Evolutionary conservation across 2,797 vertebrate genomes (phyloP).

Genomic region (Oreochromis mossambicus): DNA sequence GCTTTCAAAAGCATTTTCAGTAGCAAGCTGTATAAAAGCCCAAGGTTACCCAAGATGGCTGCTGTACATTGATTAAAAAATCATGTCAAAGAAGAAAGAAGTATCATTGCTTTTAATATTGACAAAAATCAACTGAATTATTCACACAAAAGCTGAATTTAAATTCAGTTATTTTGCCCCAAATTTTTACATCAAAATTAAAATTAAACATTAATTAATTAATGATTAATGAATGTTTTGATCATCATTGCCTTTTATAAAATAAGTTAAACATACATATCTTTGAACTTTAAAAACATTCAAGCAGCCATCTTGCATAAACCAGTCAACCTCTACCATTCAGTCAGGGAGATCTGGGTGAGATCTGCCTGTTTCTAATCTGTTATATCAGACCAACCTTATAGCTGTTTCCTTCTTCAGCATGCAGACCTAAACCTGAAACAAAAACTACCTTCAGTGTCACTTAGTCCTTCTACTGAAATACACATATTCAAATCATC

Average conservation of each 20-base stretch:
- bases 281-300: not conserved
- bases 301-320: not conserved
- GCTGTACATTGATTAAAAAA: not conserved
- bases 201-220: too few relatives aligned
- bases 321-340: rapidly evolving
- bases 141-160: too few relatives aligned
- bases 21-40: not conserved
- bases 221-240: not conserved
- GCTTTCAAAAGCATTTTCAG: not conserved
- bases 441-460: not conserved
- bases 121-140: not conserved
- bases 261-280: not conserved
- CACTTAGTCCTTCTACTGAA: not conserved
- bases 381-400: not conserved
- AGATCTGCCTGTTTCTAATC: not conserved
- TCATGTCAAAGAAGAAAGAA: not conserved
- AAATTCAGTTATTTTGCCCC: not conserved
- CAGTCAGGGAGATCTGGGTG: not conserved
- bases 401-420: not conserved
- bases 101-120: not conserved
- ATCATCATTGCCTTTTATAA: not conserved
- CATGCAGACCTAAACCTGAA: not conserved
- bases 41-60: not conserved
- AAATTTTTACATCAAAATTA: not conserved
- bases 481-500: not conserved